Evolutionary conservation across 2,113 vertebrate species (phyloP).

Genomic region (Taxidea taxus): DNA sequence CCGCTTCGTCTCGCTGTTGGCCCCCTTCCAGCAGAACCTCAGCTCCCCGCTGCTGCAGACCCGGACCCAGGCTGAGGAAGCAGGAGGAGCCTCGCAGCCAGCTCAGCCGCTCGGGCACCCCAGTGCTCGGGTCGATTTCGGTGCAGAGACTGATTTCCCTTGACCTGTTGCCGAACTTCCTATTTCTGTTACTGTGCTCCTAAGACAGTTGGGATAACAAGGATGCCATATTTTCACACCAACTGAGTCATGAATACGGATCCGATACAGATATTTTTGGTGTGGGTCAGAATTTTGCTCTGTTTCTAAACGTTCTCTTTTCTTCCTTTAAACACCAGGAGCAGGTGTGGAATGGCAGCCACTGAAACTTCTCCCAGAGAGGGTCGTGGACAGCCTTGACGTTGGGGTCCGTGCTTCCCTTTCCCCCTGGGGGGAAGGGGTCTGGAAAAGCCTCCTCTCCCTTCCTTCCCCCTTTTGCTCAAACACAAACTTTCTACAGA

Average conservation of each 20-base stretch:
- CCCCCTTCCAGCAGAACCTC: neutral
- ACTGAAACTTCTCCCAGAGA: too few relatives aligned
- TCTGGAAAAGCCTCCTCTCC: fast-evolving
- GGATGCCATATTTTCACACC: neutral
- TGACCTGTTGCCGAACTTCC: neutral
- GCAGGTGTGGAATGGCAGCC: neutral
- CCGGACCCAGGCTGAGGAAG: neutral
- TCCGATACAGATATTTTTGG: constrained; percentile 12
- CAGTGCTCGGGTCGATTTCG: neutral
- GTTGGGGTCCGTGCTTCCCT: fast-evolving
- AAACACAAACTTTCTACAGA: neutral
- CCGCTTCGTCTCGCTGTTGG: fast-evolving
- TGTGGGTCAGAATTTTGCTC: constrained; percentile 21
- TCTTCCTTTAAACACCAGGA: neutral
- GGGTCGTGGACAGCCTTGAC: neutral
- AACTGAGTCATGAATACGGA: neutral
- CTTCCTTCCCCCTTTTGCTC: fast-evolving
- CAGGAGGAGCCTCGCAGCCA: fast-evolving
- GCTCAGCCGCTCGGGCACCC: fast-evolving
- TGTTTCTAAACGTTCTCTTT: constrained; percentile 7
- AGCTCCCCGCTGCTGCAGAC: neutral
- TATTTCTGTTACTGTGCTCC: neutral
- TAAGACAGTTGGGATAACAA: neutral
- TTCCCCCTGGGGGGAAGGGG: neutral
- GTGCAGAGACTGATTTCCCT: neutral